These are phyloP conservation scores for Pinctada fucata DNA, from an alignment of 2,888 invertebrate genomes.

Conservation along the genomic window DNA sequence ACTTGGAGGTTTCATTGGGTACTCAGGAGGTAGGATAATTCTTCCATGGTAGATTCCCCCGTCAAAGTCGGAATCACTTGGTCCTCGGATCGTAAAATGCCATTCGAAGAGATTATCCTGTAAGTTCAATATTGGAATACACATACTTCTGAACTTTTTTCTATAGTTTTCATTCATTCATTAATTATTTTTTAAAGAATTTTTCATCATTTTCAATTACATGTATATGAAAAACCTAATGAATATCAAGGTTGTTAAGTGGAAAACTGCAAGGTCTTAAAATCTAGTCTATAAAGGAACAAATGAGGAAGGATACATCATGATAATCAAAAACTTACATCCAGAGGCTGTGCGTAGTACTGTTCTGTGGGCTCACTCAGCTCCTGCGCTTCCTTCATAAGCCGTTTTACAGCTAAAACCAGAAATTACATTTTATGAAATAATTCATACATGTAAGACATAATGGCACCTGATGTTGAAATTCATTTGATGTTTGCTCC, in stretches of 20 bases:
- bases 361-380: slow-evolving; percentile 91
- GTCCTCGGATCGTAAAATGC: slow-evolving; percentile 97
- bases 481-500: too few species aligned
- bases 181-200: too few species aligned
- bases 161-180: too few species aligned
- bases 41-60: slow-evolving; percentile 93
- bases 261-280: too few species aligned
- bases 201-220: too few species aligned
- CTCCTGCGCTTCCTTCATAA: slow-evolving; percentile 94
- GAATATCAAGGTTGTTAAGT: too few species aligned
- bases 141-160: too few species aligned
- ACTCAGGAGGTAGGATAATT: slow-evolving; percentile 93
- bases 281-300: too few species aligned
- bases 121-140: not conserved
- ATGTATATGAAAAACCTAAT: too few species aligned
- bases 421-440: not conserved
- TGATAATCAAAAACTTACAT: slow-evolving; percentile 77
- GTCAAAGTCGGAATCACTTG: slow-evolving; percentile 91
- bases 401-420: slow-evolving; percentile 88
- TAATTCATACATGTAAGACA: not conserved
- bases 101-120: slow-evolving; percentile 96
- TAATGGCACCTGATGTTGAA: not conserved
- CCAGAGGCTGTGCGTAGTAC: slow-evolving; percentile 91
- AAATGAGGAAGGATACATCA: not conserved
- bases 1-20: slow-evolving; percentile 98